Percentiles rank a stretch among this genome's conserved stretches.
Evolutionary conservation across 2,797 vertebrate species (phyloP).

Genomic region (Glyptemys insculpta): DNA sequence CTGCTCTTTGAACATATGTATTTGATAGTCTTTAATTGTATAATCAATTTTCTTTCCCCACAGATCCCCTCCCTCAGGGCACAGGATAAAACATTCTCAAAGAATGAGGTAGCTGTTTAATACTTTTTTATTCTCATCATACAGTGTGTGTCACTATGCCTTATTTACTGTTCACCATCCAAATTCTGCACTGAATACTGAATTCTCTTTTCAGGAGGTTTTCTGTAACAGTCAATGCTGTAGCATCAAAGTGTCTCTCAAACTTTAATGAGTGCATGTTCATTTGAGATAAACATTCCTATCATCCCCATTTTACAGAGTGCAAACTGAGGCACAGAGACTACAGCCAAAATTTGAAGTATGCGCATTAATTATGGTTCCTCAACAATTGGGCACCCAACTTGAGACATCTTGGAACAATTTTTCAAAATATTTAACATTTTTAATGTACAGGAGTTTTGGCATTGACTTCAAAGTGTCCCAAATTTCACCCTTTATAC

Average conservation of each 20-base stretch:
- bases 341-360: not conserved
- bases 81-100: not conserved
- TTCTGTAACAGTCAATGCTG: not conserved
- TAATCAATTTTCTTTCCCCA: not conserved
- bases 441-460: not conserved
- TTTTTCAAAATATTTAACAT: not conserved
- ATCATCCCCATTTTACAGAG: not conserved
- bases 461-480: not conserved
- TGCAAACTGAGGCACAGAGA: constrained; percentile 60
- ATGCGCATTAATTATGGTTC: not conserved
- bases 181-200: not conserved
- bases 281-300: constrained; percentile 1
- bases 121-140: not conserved
- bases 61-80: not conserved
- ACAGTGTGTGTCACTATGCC: not conserved
- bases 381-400: not conserved
- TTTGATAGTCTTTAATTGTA: constrained; percentile 59
- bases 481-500: not conserved
- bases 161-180: not conserved
- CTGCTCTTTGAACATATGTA: not conserved
- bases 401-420: not conserved
- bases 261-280: constrained; percentile 8
- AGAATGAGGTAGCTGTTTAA: not conserved
- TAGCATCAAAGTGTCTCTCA: not conserved
- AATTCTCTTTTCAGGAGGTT: not conserved